These are phyloP conservation scores for Malthinus flaveolus DNA, from an alignment of 2,888 invertebrate genomes.

Conservation along the genomic window DNA sequence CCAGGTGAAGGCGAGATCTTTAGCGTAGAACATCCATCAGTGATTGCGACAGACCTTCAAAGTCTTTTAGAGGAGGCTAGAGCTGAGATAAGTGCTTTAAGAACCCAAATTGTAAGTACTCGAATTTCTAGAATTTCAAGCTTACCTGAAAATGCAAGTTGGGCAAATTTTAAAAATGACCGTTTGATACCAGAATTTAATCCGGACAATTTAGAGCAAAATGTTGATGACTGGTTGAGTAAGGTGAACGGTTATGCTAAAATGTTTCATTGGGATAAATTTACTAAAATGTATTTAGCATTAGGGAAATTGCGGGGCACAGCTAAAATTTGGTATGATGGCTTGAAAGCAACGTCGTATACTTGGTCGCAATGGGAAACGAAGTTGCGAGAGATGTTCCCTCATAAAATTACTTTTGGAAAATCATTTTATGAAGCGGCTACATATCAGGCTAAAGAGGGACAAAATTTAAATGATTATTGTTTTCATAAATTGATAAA, in stretches of 20 bases:
- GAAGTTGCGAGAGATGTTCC: background rate
- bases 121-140: too few relatives aligned
- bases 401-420: slow-evolving; percentile 1
- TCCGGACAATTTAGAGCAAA: too few relatives aligned
- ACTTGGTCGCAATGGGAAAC: background rate
- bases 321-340: slow-evolving; percentile 1
- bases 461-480: slow-evolving; percentile 7
- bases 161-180: too few relatives aligned
- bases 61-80: too few relatives aligned
- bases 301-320: slow-evolving; percentile 7
- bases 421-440: slow-evolving; percentile 2
- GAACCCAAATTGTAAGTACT: too few relatives aligned
- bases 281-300: slow-evolving; percentile 10
- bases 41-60: too few relatives aligned
- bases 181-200: too few relatives aligned
- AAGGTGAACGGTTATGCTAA: slow-evolving; percentile 9
- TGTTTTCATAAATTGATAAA: slow-evolving; percentile 5
- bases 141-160: too few relatives aligned
- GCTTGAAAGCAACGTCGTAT: background rate
- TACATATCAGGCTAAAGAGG: background rate
- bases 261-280: slow-evolving; percentile 12
- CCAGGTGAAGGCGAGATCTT: too few relatives aligned
- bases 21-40: too few relatives aligned
- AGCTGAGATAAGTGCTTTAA: too few relatives aligned
- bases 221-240: slow-evolving; percentile 4